Evolutionary conservation across 2,797 vertebrate genomes (phyloP), one percentile per base, ranked within the genome.

Genomic region (Cyclura pinguis): DNA sequence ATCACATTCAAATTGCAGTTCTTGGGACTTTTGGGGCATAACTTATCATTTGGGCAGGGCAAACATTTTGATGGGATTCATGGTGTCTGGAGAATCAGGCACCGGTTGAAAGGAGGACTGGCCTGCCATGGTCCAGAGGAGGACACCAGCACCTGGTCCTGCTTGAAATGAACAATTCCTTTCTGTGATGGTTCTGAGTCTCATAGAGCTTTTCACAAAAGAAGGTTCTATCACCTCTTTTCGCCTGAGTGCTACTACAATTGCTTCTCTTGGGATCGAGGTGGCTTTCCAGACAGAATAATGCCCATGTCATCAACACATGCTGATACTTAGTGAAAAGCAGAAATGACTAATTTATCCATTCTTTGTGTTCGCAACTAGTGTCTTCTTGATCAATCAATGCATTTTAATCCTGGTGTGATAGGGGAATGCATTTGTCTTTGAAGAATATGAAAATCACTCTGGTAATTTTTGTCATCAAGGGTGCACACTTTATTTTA

Each of bases 271-370:
- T 87, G 42, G 80, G 90, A 92, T 1, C 4, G 77, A 20, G 77
- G 81, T 55, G 86, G 20, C 90, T 92, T 90, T 47, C 84, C 90
- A 18, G n/a, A 38, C 47, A 80, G 87, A 89, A 85, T 92, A 92
- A 87, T 80, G 84, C 84, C 93, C 91, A 88, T 73, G 73, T 57
- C 88, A 47, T 91, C 84, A 73, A 77, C 50, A 85, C 50, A 92
- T 89, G 47, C 62, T 90, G 92, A 86, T 88, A 92, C 32, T 95
- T 93, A 74, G 78, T 82, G 93, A 96, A 93, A 84, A 92, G 94
- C 84, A 85, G 88, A 94, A 95, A 69, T 92, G 91, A 91, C 89
- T 93, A 93, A 95, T 47, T 93, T 94, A 92, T 93, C 24, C 93
- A 29, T 82, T 74, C 91, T 86, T 62, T 88, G 91, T 86, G 93